Evolutionary conservation across 2,888 invertebrate genomes (phyloP), one percentile per base, ranked within the genome.

Genomic region (Lithophane semibrunnea): DNA sequence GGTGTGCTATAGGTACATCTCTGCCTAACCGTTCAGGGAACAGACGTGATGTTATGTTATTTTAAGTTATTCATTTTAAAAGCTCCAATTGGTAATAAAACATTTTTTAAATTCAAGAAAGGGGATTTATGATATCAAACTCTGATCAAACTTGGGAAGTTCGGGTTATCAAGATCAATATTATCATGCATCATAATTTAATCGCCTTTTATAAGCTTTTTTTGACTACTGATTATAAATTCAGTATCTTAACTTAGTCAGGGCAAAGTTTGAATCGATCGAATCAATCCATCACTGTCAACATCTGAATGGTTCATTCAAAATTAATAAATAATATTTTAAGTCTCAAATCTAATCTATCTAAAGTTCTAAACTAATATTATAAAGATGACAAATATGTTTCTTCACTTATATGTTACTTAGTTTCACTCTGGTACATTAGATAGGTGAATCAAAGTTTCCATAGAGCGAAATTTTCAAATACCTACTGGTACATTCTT

Each of bases 161-260:
- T 49, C 9, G 3, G 8, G 18, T 1, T 52, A 24, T 73, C 52
- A 54, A 72, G 21, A 42, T 69, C 18, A 44, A 73, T 24, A 73
- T 44, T 56, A 12, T 29, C 16, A 4, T n/a, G 44, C n/a, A n/a
- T 29, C 21, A 56, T 56, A 29, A 71, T 37, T 37, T 9, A 9
- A n/a, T n/a, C 8, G 8, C 29, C 16, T 54, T 24, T 24, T 12
- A 8, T 16, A 54, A 9, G 18, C 16, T 42, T 24, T 56, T 18
- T 70, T 10, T 49, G 56, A 9, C 44, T 29, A 54, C 44, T n/a
- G 29, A 60, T 52, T 42, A 74, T 5, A 42, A 49, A 54, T 24
- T 49, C 49, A 56, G 56, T 64, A 75, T 49, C 16, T 49, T 65
- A 37, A 75, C 10, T 54, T 16, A 29, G 56, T 8, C 21, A 37